Evolutionary conservation across 2,113 vertebrate genomes (phyloP), one percentile per base, ranked within the genome.

Genomic region (Eurypyga helias): DNA sequence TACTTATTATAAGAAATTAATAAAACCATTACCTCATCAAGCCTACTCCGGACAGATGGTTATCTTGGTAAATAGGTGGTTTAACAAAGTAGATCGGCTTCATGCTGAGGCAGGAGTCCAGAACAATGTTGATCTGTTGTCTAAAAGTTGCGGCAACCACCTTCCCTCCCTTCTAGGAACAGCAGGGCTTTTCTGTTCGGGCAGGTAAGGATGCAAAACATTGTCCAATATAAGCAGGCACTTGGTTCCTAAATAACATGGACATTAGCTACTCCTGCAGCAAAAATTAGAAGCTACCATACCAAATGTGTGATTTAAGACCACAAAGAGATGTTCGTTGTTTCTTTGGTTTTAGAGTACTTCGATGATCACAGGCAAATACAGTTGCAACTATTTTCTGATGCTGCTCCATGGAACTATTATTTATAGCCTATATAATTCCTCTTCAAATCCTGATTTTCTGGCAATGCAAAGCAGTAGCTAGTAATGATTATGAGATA

Each of bases 401-500:
- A 54, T 62, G 36, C 23, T 93, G 72, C 34, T 80, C 71, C 46
- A 95, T 49, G 26, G 46, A 93, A 86, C 75, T 71, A 41, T 76
- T 81, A 72, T 86, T 92, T 94, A 87, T 88, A 90, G 81, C 34
- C 83, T 76, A 13, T 87, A 46, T 48, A 71, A 90, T 93, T 95
- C 93, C 64, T 89, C 38, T 95, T 91, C 70, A 90, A 95, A 76
- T 66, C 49, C 58, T 66, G 58, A 64, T 62, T 79, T 90, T 95
- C 92, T 95, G 91, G 75, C 60, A 79, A 58, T 70, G 79, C 20
- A 54, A 96, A 85, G 79, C 75, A 84, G 62, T 54, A 29, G 34
- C 72, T 85, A 72, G 81, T 97, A 97, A 97, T 95, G 97, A 92
- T 96, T 96, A 90, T 97, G 93, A 98, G 93, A 97, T 98, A 94